These are phyloP conservation scores for Gasterosteus aculeatus DNA, from an alignment of 2,113 vertebrate genomes.

Conservation along the genomic window DNA sequence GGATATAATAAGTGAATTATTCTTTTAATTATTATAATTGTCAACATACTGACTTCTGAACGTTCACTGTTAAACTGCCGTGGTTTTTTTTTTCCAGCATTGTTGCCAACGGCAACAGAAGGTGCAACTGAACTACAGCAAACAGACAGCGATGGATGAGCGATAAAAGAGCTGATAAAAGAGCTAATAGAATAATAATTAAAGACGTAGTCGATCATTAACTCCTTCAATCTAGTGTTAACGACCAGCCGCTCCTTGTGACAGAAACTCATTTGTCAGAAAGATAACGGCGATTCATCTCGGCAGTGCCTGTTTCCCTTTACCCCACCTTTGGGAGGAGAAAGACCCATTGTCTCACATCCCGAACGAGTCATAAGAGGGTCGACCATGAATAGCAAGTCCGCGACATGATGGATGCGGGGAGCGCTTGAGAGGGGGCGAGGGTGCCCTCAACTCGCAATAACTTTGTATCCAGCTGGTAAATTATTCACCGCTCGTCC, in stretches of 20 bases:
- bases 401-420: conserved; percentile 44
- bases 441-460: neutral
- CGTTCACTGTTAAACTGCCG: neutral
- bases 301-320: neutral
- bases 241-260: neutral
- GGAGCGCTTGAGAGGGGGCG: conserved; percentile 34
- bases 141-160: neutral
- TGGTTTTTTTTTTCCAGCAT: neutral
- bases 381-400: conserved; percentile 18
- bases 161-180: neutral
- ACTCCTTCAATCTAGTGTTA: conserved; percentile 3
- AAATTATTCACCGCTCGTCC: conserved; percentile 65
- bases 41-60: neutral
- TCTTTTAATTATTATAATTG: neutral
- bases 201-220: neutral
- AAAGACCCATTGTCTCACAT: conserved; percentile 16
- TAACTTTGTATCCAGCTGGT: conserved; percentile 39
- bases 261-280: conserved; percentile 12
- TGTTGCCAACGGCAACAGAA: neutral
- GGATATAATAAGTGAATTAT: neutral
- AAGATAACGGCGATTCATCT: conserved; percentile 10
- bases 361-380: conserved; percentile 26
- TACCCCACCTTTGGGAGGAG: neutral
- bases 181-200: conserved; percentile 2
- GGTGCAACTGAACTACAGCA: neutral